Conservation (phyloP, 2,113 vertebrate species). For the Engraulis encrasicolus region DNA sequence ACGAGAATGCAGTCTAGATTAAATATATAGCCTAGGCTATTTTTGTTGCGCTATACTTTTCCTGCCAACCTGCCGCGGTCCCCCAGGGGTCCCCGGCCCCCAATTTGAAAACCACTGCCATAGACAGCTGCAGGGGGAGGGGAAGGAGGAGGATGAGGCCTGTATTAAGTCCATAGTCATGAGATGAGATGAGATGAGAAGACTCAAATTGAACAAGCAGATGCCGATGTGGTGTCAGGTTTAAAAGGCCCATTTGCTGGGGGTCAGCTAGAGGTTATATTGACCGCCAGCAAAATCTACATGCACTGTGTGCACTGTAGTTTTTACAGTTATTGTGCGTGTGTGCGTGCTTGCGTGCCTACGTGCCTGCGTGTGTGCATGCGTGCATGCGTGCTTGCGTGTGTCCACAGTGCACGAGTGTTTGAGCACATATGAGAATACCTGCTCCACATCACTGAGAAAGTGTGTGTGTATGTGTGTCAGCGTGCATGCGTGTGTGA, state of each 20-base stretch:
- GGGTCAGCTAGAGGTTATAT: constrained; percentile 2
- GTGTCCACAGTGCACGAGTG: not conserved
- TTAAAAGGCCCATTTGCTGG: not conserved
- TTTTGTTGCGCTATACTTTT: too few relatives aligned
- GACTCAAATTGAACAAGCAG: not conserved
- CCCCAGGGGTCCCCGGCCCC: too few relatives aligned
- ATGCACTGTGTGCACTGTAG: not conserved
- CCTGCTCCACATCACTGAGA: too few relatives aligned
- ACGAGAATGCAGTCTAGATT: too few relatives aligned
- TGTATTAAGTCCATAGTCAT: not conserved
- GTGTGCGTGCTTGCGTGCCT: not conserved
- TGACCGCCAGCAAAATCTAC: not conserved
- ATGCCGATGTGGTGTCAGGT: not conserved
- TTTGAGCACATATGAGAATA: not conserved
- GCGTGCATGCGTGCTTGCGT: not conserved
- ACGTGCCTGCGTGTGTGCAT: not conserved
- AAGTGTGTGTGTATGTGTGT: too few relatives aligned
- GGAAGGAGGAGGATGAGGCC: too few relatives aligned
- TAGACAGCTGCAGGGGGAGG: too few relatives aligned
- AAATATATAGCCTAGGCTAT: too few relatives aligned
- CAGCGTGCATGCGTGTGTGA: too few relatives aligned
- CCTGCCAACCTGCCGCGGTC: too few relatives aligned
- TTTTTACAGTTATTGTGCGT: too few relatives aligned
- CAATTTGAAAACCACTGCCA: too few relatives aligned
- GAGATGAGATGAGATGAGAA: not conserved